phyloP scores from a whole-genome alignment of 2,113 vertebrate genomes.

The Plecotus auritus region DNA sequence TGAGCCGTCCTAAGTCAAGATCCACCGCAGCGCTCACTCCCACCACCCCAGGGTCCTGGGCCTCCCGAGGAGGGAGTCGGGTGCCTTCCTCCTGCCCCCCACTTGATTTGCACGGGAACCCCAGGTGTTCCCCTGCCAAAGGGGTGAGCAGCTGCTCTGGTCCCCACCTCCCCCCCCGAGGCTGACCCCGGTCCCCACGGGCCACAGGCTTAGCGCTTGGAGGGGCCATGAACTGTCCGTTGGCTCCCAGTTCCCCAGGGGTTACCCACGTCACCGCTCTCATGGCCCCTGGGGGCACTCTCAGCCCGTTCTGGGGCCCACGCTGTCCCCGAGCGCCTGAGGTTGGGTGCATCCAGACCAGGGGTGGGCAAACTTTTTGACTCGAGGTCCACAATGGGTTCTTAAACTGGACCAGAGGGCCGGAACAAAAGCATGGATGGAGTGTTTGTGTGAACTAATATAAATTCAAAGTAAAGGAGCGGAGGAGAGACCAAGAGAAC shows the following conservation, averaged over 20 bases:
- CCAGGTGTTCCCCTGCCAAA: not conserved
- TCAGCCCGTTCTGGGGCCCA: not conserved
- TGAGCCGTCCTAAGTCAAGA: not conserved
- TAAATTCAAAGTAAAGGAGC: too few species aligned
- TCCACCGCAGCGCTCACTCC: too few species aligned
- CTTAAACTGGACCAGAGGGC: too few species aligned
- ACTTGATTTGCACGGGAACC: not conserved
- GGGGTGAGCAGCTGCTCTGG: not conserved
- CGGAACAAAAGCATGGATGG: too few species aligned
- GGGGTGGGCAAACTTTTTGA: too few species aligned
- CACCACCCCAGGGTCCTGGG: too few species aligned
- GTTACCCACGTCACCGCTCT: not conserved
- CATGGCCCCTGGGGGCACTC: rapidly evolving
- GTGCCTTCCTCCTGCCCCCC: not conserved
- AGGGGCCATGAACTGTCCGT: not conserved
- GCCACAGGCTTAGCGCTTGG: not conserved
- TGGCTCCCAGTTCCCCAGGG: not conserved
- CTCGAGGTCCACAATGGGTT: too few species aligned
- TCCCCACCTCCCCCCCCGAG: too few species aligned
- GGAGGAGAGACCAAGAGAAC: too few species aligned
- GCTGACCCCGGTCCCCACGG: not conserved
- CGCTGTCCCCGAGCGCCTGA: not conserved
- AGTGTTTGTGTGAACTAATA: too few species aligned
- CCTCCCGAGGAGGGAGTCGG: not conserved
- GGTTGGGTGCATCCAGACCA: not conserved